phyloP scores from a whole-genome alignment of 2,113 vertebrate genomes.

The Tragelaphus imberbis region DNA sequence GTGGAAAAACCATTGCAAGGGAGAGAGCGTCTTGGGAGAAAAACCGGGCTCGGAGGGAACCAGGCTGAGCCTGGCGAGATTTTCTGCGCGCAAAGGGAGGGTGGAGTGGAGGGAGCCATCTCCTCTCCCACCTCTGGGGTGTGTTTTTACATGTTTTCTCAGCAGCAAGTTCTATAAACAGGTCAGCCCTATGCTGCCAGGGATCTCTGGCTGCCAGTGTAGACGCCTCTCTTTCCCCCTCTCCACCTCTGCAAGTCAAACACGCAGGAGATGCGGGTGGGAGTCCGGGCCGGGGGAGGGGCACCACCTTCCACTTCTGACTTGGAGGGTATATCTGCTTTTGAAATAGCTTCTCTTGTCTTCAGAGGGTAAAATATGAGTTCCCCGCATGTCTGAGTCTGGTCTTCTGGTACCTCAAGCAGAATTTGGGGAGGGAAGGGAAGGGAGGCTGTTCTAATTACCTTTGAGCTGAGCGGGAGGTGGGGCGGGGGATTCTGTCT shows the following conservation, averaged over 20 bases:
- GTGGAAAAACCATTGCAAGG: background rate
- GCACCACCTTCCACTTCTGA: background rate
- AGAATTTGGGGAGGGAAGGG: slow-evolving; percentile 2
- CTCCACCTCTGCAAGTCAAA: background rate
- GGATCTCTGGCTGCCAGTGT: background rate
- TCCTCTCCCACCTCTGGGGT: background rate
- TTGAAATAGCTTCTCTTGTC: slow-evolving; percentile 12
- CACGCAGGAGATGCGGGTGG: background rate
- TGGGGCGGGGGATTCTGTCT: slow-evolving; percentile 38
- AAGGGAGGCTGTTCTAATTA: slow-evolving; percentile 51
- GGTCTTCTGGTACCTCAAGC: slow-evolving; percentile 16
- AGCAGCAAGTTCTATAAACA: slow-evolving; percentile 40
- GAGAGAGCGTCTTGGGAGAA: background rate
- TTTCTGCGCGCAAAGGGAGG: background rate
- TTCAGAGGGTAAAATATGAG: slow-evolving; percentile 46
- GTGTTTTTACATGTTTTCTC: slow-evolving; percentile 59
- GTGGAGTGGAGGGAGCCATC: background rate
- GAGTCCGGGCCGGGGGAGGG: background rate
- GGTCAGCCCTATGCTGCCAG: slow-evolving; percentile 20
- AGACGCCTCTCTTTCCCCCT: background rate
- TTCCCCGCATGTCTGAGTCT: background rate
- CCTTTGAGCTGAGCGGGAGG: slow-evolving; percentile 50
- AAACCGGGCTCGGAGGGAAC: rapidly evolving
- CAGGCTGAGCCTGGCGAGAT: rapidly evolving
- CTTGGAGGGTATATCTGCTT: background rate